phyloP scores from a whole-genome alignment of 2,797 vertebrate species.

The Schizopygopsis pylzovi region DNA sequence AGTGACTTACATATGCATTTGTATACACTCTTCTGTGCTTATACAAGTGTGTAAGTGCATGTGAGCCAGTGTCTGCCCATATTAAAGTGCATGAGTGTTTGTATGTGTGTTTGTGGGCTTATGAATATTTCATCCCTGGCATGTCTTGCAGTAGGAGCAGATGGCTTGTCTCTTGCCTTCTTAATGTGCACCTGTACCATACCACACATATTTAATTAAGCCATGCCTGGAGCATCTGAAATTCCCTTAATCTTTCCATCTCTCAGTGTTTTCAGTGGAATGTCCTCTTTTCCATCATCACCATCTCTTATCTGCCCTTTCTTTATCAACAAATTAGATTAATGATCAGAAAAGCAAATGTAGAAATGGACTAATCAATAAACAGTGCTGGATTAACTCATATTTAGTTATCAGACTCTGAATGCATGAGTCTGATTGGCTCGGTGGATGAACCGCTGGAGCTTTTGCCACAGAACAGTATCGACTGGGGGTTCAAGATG shows the following conservation, averaged over 20 bases:
- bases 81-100: conserved; percentile 31
- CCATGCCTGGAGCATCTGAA: conserved; percentile 49
- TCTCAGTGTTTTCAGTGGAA: conserved; percentile 29
- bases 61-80: conserved; percentile 6
- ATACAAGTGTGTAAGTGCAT: conserved; percentile 5
- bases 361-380: conserved; percentile 48
- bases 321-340: conserved; percentile 9
- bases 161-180: conserved; percentile 61
- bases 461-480: conserved; percentile 7
- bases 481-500: conserved; percentile 25
- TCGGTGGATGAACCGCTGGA: not conserved
- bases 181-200: conserved; percentile 60
- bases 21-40: conserved; percentile 1
- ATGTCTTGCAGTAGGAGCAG: conserved; percentile 61
- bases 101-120: conserved; percentile 31
- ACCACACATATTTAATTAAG: conserved; percentile 58
- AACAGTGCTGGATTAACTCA: not conserved
- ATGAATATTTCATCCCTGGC: conserved; percentile 63
- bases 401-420: conserved; percentile 21
- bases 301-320: conserved; percentile 6
- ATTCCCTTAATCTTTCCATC: conserved; percentile 46
- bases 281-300: conserved; percentile 4
- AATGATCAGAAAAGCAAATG: conserved; percentile 52
- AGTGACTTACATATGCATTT: not conserved
- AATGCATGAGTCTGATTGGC: not conserved